phyloP scores from a whole-genome alignment of 2,888 invertebrate genomes.

The Cryptus viduatorius region DNA sequence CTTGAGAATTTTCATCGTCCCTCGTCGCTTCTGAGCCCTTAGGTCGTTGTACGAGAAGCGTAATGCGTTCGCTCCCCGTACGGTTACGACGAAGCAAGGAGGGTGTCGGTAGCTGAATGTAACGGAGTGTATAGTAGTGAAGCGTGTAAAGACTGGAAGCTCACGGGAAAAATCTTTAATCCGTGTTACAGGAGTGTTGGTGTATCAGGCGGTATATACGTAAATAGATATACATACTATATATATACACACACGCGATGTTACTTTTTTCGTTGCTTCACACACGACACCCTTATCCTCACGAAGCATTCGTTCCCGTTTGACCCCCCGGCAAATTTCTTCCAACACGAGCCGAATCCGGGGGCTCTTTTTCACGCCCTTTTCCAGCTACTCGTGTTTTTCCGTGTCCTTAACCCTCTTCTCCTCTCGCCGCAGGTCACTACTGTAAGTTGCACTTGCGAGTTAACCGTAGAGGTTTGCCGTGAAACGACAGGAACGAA shows the following conservation, averaged over 20 bases:
- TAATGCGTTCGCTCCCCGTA: not conserved
- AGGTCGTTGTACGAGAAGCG: not conserved
- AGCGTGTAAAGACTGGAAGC: slow-evolving; percentile 24
- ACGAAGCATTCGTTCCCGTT: slow-evolving; percentile 51
- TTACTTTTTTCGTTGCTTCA: slow-evolving; percentile 73
- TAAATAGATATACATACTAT: slow-evolving; percentile 27
- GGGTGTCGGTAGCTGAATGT: not conserved
- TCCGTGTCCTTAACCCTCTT: slow-evolving; percentile 72
- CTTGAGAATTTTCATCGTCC: not conserved
- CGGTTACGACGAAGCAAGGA: not conserved
- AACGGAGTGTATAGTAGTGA: not conserved
- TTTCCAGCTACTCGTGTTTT: slow-evolving; percentile 72
- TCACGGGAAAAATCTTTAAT: slow-evolving; percentile 74
- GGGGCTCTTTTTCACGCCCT: not conserved
- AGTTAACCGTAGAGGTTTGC: slow-evolving; percentile 16
- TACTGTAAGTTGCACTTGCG: not conserved
- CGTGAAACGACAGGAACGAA: not conserved
- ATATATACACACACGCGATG: too few relatives aligned
- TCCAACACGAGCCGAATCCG: slow-evolving; percentile 62
- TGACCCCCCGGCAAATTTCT: slow-evolving; percentile 75
- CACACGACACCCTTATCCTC: slow-evolving; percentile 69
- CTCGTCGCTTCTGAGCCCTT: not conserved
- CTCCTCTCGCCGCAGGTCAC: too few relatives aligned
- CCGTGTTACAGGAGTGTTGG: slow-evolving; percentile 74
- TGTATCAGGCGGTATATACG: slow-evolving; percentile 71